A percentile compares a stretch with the other conserved stretches of the same genome.
phyloP scores from a whole-genome alignment of 2,113 vertebrate species.

The Danio rerio region GRCz12tu NC_133189.1:11502001-11502500 shows the following conservation, averaged over 20 bases:
- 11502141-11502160: conserved; percentile 40
- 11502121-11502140: conserved; percentile 24
- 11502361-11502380: too few species aligned
- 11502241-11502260: not conserved
- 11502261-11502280: not conserved
- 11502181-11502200: not conserved
- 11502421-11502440: too few species aligned
- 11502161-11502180: conserved; percentile 7
- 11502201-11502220: too few species aligned
- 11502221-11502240: not conserved
- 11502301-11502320: too few species aligned
- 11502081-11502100: conserved; percentile 33
- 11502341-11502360: too few species aligned
- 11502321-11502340: too few species aligned
- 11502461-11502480: too few species aligned
- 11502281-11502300: not conserved
- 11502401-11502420: too few species aligned
- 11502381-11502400: too few species aligned
- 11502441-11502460: too few species aligned
- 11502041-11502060: conserved; percentile 29
- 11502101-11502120: conserved; percentile 32
- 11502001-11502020: conserved; percentile 20
- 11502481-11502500: too few species aligned
- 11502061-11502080: conserved; percentile 34
- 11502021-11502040: not conserved